A percentile compares a stretch with the other conserved stretches of the same genome.
Evolutionary conservation across 2,797 vertebrate genomes (phyloP).

Genomic region (Pachyuromys duprasi): DNA sequence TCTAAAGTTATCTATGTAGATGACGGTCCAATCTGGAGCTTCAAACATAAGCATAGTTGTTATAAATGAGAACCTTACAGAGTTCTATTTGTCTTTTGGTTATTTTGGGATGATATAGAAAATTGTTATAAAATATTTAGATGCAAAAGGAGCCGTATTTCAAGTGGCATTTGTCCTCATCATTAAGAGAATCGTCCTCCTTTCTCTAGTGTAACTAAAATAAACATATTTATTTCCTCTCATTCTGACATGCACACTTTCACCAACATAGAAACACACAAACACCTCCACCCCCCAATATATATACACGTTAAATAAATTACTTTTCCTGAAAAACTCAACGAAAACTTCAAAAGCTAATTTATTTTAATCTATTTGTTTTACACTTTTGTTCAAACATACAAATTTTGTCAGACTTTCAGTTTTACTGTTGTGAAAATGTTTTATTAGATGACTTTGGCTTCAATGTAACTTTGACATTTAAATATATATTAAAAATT

Average conservation of each 20-base stretch:
- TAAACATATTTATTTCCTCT: constrained; percentile 58
- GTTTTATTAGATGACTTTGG: background rate
- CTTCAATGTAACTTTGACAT: background rate
- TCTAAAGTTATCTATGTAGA: constrained; percentile 70
- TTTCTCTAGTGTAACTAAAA: constrained; percentile 35
- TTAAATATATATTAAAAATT: background rate
- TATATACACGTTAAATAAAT: background rate
- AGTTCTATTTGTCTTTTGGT: constrained; percentile 53
- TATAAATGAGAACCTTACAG: constrained; percentile 53
- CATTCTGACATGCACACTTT: background rate
- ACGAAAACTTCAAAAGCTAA: background rate
- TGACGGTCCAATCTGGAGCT: constrained; percentile 66
- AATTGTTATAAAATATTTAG: constrained; percentile 39
- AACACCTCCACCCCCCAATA: background rate
- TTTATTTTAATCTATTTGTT: background rate
- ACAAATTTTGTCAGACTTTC: background rate
- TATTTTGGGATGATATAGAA: constrained; percentile 47
- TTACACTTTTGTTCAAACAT: background rate
- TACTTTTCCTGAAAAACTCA: background rate
- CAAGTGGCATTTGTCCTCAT: constrained; percentile 60
- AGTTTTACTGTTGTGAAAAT: constrained; percentile 38
- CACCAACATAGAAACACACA: background rate
- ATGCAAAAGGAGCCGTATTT: constrained; percentile 57
- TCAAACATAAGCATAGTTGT: constrained; percentile 23
- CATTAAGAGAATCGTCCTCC: constrained; percentile 43